Percentiles rank a stretch among this genome's conserved stretches.
These are phyloP conservation scores for Mythimna lalbum DNA, from an alignment of 2,888 invertebrate species.

Conservation along the genomic window DNA sequence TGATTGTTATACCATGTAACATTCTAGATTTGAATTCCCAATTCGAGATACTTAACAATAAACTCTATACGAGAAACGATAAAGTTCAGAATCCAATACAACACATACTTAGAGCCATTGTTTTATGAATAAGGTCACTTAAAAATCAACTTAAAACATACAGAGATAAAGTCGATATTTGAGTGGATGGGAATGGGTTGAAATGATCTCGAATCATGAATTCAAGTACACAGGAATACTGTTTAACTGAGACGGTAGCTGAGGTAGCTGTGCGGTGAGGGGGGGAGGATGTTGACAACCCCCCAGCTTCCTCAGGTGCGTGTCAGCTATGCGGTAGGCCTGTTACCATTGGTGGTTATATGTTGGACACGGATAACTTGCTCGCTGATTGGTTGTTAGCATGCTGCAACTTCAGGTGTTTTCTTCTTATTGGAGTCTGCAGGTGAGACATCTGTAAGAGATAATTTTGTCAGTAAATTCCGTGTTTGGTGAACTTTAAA, in stretches of 20 bases:
- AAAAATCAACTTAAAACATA: not conserved
- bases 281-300: not conserved
- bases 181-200: not conserved
- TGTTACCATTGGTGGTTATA: constrained; percentile 4
- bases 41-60: not conserved
- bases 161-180: not conserved
- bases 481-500: too few species aligned
- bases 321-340: not conserved
- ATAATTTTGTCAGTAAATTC: constrained; percentile 4
- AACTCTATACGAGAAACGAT: not conserved
- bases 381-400: constrained; percentile 67
- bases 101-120: not conserved
- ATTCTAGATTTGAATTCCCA: not conserved
- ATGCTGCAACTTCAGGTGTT: constrained; percentile 74
- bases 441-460: constrained; percentile 70
- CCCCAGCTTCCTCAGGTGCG: not conserved
- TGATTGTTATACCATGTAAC: constrained; percentile 20
- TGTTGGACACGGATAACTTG: constrained; percentile 35
- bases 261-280: not conserved
- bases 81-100: not conserved
- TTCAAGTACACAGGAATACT: not conserved
- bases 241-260: not conserved
- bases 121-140: not conserved
- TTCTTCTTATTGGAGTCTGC: constrained; percentile 75
- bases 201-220: constrained; percentile 1